phyloP scores from a whole-genome alignment of 2,113 vertebrate species.

The Bambusicola thoracicus region DNA sequence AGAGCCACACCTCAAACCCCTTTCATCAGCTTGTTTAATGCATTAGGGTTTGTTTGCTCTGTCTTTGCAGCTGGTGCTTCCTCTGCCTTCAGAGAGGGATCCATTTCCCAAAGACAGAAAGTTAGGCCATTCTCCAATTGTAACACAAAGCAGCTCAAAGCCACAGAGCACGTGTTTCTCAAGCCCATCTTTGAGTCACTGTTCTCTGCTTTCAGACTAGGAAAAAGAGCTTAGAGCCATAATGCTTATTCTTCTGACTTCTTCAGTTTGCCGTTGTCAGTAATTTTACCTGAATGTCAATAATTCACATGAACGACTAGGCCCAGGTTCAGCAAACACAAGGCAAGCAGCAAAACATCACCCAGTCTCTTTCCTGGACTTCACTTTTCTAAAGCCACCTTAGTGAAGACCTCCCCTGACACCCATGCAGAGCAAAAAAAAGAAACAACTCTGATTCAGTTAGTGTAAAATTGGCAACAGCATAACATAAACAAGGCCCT shows the following conservation, averaged over 20 bases:
- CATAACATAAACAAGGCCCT: not conserved
- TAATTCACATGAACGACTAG: not conserved
- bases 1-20: not conserved
- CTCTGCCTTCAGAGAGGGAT: not conserved
- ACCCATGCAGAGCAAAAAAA: not conserved
- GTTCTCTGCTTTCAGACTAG: fast-evolving
- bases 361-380: not conserved
- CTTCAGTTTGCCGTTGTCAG: not conserved
- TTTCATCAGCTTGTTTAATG: not conserved
- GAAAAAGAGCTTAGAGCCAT: not conserved
- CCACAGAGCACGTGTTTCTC: not conserved
- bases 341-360: not conserved
- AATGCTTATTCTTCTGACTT: not conserved
- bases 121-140: not conserved
- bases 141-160: not conserved
- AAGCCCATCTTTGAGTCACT: not conserved
- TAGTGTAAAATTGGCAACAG: not conserved
- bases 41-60: not conserved
- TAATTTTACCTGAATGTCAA: not conserved
- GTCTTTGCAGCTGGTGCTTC: not conserved
- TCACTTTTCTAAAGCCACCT: not conserved
- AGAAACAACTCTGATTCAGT: not conserved
- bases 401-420: not conserved
- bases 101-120: not conserved
- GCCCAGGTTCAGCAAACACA: not conserved